Evolutionary conservation across 2,888 invertebrate genomes (phyloP), one percentile per base, ranked within the genome.

Genomic region (Netelia virgata): DNA sequence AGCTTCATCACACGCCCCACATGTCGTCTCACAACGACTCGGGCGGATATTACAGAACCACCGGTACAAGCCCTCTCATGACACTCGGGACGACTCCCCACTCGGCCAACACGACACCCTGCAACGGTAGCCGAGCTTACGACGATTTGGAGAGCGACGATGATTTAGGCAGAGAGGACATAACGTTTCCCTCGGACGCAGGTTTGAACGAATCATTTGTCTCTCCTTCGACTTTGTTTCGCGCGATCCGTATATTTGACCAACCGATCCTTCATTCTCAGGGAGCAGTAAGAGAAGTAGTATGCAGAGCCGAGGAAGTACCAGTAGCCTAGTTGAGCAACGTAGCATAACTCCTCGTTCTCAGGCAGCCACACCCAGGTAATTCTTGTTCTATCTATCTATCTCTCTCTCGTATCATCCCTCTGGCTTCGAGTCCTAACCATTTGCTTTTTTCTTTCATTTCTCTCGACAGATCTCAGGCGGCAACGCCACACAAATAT

Each of bases 401-500:
- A 20, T 18, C 74, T 76, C 11, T 82, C 57, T 59, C 47, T 74
- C 16, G 55, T 18, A 14, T n/a, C 20, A 20, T 9, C 20, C 43
- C 50, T 9, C 14, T 20, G 50, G 11, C 23, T 43, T 57, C 53
- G 55, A 57, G 16, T 8, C 14, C 50, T 47, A 28, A 53, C 70
- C 47, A 10, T 16, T 66, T 8, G 69, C 59, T 41, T 75, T 77
- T 28, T 81, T 68, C 55, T 73, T 74, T 66, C 73, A 16, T 14
- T 77, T 72, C 63, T 11, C 69, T 82, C 77, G 59, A 41, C 84
- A 94, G 97, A 95, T 97, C 97, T 95, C 98, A 98, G 95, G 97
- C 98, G 93, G 97, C 98, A 89, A 98, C 98, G 88, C 98, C 98
- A 93, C 98, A 98, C 94, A 98, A 98, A 94, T 98, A 98, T 94